A percentile compares a stretch with the other conserved stretches of the same genome.
Evolutionary conservation across 2,797 vertebrate species (phyloP).

Genomic region (Saxicola maurus): DNA sequence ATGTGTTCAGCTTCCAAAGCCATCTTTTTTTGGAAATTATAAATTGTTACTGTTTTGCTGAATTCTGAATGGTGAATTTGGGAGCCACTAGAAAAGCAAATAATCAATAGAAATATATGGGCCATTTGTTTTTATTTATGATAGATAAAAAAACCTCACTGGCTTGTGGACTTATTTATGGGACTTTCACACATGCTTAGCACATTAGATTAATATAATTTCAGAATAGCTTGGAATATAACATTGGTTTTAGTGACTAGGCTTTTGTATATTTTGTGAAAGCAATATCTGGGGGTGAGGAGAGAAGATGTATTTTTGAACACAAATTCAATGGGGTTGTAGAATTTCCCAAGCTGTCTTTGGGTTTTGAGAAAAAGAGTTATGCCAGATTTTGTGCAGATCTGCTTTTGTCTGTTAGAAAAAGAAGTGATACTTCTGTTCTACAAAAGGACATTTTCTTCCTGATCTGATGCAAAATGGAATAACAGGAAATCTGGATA

Average conservation of each 20-base stretch:
- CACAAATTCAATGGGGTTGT: background rate
- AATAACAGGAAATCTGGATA: background rate
- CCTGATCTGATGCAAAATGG: background rate
- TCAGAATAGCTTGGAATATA: background rate
- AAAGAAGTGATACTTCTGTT: background rate
- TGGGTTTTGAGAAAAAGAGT: background rate
- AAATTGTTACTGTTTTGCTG: background rate
- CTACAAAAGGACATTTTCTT: background rate
- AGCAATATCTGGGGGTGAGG: rapidly evolving
- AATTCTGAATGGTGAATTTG: background rate
- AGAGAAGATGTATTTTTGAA: background rate
- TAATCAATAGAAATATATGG: background rate
- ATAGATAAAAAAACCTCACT: background rate
- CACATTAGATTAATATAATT: background rate
- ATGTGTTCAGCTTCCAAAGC: background rate
- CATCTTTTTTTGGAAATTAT: background rate
- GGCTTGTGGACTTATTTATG: background rate
- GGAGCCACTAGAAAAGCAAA: background rate
- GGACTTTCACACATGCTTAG: background rate
- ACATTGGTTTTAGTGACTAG: background rate
- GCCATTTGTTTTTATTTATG: background rate
- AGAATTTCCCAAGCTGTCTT: background rate
- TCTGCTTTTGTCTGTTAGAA: background rate
- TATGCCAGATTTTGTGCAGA: background rate
- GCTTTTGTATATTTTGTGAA: background rate